A percentile compares a stretch with the other conserved stretches of the same genome.
These are phyloP conservation scores for Pycnomerus fuliginosus DNA, from an alignment of 2,888 invertebrate species.

Conservation along the genomic window DNA sequence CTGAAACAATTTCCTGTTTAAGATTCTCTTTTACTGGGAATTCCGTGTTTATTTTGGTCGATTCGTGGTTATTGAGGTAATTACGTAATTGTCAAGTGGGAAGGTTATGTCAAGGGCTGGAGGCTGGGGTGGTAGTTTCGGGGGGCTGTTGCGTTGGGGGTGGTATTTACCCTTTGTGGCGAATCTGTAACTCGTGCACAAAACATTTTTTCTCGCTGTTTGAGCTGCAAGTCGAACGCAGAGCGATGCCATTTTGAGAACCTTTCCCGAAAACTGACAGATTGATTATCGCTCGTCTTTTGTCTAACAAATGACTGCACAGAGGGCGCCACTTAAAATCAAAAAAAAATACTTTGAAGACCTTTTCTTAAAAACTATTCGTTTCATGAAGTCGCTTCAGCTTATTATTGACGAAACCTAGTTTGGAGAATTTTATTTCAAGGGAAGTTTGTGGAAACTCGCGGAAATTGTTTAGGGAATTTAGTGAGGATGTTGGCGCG, in stretches of 20 bases:
- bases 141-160: neutral
- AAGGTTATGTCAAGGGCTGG: neutral
- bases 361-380: constrained; percentile 1
- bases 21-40: too few species aligned
- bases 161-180: constrained; percentile 59
- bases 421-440: constrained; percentile 1
- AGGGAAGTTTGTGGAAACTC: neutral
- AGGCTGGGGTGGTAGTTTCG: neutral
- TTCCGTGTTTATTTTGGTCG: too few species aligned
- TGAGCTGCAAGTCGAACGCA: constrained; percentile 70
- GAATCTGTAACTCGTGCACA: constrained; percentile 62
- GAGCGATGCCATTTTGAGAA: constrained; percentile 70
- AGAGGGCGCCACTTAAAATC: constrained; percentile 14
- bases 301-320: neutral
- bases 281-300: constrained; percentile 9
- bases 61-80: constrained; percentile 12
- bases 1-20: too few species aligned
- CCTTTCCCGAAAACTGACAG: constrained; percentile 21
- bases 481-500: constrained; percentile 2
- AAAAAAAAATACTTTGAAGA: neutral
- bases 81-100: constrained; percentile 45
- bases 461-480: constrained; percentile 2
- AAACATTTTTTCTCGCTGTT: constrained; percentile 64
- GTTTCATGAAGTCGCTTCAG: neutral
- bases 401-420: too few species aligned